Evolutionary conservation across 2,113 vertebrate genomes (phyloP).

Genomic region (Aphyosemion australe): DNA sequence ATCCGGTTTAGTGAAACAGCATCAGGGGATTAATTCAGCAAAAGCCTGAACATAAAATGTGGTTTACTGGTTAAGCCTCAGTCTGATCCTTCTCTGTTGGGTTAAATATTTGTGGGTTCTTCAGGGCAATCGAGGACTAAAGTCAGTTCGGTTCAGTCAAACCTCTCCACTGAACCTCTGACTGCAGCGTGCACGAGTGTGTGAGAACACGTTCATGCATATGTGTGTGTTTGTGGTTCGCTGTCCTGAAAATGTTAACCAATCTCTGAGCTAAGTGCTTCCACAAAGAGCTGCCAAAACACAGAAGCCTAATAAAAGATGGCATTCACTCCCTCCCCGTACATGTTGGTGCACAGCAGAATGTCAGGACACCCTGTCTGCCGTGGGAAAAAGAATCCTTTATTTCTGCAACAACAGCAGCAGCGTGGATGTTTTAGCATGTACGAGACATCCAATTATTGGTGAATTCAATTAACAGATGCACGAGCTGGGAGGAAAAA

Average conservation of each 20-base stretch:
- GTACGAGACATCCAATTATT: constrained; percentile 4
- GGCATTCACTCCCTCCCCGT: constrained; percentile 41
- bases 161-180: constrained; percentile 29
- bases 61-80: constrained; percentile 17
- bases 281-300: constrained; percentile 47
- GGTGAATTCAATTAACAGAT: constrained; percentile 23
- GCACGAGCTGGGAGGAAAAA: constrained; percentile 7
- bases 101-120: constrained; percentile 33
- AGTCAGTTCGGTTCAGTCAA: constrained; percentile 38
- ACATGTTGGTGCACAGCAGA: constrained; percentile 46
- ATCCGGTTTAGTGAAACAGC: constrained; percentile 18
- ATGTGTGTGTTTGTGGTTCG: constrained; percentile 12
- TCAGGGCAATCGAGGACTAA: constrained; percentile 24
- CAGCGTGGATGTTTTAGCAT: constrained; percentile 16
- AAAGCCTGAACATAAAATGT: constrained; percentile 5
- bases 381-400: background rate
- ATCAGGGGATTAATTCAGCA: constrained; percentile 20
- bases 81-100: constrained; percentile 11
- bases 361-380: constrained; percentile 48
- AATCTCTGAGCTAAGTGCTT: constrained; percentile 43
- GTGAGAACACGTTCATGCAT: too few relatives aligned
- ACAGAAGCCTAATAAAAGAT: constrained; percentile 53
- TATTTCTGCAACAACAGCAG: constrained; percentile 13
- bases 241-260: constrained; percentile 39
- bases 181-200: too few relatives aligned